phyloP scores from a whole-genome alignment of 2,888 invertebrate species.

The Baccha elongata region DNA sequence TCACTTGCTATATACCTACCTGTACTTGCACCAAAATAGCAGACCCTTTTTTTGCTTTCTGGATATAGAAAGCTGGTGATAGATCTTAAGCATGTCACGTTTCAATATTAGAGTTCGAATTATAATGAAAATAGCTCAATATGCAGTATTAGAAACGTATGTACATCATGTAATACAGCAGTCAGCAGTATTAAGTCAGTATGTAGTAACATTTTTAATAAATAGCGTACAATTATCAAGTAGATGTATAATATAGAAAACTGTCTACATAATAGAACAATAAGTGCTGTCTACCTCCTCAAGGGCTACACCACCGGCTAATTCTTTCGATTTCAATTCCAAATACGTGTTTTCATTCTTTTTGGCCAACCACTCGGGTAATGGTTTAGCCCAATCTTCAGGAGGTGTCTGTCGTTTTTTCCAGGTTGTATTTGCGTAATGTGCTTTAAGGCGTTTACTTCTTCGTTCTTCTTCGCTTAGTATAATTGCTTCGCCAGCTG shows the following conservation, averaged over 20 bases:
- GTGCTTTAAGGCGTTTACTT: conserved; percentile 85
- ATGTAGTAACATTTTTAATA: no score
- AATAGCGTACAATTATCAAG: no score
- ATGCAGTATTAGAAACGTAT: no score
- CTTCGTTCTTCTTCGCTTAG: conserved; percentile 88
- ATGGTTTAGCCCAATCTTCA: conserved; percentile 90
- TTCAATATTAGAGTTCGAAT: no score
- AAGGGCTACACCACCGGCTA: conserved; percentile 82
- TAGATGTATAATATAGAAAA: background rate
- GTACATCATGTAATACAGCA: no score
- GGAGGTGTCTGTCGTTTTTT: conserved; percentile 89
- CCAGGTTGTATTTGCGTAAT: conserved; percentile 91
- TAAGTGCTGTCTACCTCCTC: conserved; percentile 75
- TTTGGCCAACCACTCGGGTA: conserved; percentile 89
- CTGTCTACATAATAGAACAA: conserved; percentile 78
- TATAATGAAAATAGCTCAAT: no score
- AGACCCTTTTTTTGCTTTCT: no score
- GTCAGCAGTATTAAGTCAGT: no score
- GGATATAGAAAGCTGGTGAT: no score
- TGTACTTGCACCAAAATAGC: no score
- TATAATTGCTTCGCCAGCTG: conserved; percentile 87
- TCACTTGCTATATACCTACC: no score
- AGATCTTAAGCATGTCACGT: no score
- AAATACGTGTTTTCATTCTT: conserved; percentile 87
- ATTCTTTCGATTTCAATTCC: conserved; percentile 85